Conservation (phyloP, 2,888 invertebrate species). For the Xanthorhoe designata region DNA sequence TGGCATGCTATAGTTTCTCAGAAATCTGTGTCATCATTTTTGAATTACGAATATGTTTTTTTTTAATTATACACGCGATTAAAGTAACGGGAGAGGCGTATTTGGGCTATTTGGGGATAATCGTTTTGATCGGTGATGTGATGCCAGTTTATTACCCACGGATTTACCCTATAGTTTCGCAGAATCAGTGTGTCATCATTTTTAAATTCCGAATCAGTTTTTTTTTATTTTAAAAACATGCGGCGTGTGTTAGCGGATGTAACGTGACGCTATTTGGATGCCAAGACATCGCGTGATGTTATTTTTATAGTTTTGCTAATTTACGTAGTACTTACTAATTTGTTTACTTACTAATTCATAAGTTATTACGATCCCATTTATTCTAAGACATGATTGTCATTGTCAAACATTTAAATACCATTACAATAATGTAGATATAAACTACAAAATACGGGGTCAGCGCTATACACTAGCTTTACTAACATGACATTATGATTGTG, state of each 20-base stretch:
- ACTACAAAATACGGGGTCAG: background rate
- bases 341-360: background rate
- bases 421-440: background rate
- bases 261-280: constrained; percentile 18
- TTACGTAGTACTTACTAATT: background rate
- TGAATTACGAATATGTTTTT: background rate
- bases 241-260: constrained; percentile 2
- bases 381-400: too few species aligned
- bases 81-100: background rate
- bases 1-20: too few species aligned
- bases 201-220: constrained; percentile 10
- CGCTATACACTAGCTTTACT: background rate
- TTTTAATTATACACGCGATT: background rate
- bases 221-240: background rate
- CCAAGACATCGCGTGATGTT: constrained; percentile 44
- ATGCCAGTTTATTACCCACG: background rate
- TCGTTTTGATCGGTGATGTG: background rate
- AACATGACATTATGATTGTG: background rate
- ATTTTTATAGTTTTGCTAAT: constrained; percentile 41
- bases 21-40: too few species aligned
- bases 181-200: constrained; percentile 13
- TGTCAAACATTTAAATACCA: too few species aligned
- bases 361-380: too few species aligned
- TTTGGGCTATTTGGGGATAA: background rate
- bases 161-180: constrained; percentile 7